Conservation (phyloP, 2,797 vertebrate species). For the Lepidocolaptes lacrymiger region DNA sequence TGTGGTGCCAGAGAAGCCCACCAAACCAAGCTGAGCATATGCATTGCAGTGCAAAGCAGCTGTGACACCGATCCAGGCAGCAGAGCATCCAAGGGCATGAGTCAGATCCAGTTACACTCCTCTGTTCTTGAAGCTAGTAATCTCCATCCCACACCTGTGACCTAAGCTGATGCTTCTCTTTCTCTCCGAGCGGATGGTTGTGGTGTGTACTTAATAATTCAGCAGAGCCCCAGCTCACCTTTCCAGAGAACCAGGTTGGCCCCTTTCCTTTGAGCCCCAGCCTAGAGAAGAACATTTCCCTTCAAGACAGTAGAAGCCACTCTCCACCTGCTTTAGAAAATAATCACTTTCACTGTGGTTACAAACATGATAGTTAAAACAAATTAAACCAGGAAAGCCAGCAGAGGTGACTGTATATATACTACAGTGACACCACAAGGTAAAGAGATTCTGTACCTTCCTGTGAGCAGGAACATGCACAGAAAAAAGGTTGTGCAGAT, state of each 20-base stretch:
- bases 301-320: background rate
- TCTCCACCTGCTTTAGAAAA: background rate
- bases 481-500: background rate
- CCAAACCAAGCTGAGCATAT: background rate
- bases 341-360: slow-evolving; percentile 21
- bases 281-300: background rate
- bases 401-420: background rate
- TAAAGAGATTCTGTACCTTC: background rate
- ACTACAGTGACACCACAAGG: background rate
- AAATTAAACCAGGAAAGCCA: background rate
- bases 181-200: background rate
- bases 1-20: background rate
- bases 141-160: slow-evolving; percentile 31
- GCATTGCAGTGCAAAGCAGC: background rate
- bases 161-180: background rate
- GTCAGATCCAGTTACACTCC: background rate
- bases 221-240: slow-evolving; percentile 17
- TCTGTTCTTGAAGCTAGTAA: background rate
- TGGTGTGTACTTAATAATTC: slow-evolving; percentile 48
- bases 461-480: background rate
- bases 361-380: background rate
- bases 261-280: background rate
- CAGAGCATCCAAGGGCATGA: background rate
- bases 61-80: background rate
- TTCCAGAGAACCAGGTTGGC: background rate